A percentile compares a stretch with the other conserved stretches of the same genome.
Conservation (phyloP, 1,140 invertebrate genomes). For the Coptotermes formosanus region DNA sequence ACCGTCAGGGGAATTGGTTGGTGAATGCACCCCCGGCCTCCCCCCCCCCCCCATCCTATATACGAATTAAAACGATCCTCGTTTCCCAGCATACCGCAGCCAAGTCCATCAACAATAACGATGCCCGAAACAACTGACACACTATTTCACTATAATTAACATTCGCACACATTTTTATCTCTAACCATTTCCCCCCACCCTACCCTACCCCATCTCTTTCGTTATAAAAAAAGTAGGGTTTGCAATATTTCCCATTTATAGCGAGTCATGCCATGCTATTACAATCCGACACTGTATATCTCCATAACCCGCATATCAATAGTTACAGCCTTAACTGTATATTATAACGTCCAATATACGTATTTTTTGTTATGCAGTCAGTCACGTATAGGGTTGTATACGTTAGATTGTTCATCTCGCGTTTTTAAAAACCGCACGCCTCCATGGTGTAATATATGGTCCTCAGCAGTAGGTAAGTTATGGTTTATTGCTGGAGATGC, state of each 20-base stretch:
- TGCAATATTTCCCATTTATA: slow-evolving; percentile 12
- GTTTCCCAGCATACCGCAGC: neutral
- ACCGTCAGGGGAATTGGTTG: no score
- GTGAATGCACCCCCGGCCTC: neutral
- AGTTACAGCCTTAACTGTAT: neutral
- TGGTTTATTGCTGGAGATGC: neutral
- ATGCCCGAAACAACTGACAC: slow-evolving; percentile 14
- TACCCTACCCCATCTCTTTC: neutral
- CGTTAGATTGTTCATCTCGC: slow-evolving; percentile 9
- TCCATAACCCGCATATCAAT: slow-evolving; percentile 4
- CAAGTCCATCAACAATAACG: slow-evolving; percentile 7
- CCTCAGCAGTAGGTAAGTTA: slow-evolving; percentile 8
- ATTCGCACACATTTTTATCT: slow-evolving; percentile 17
- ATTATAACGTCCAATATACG: neutral
- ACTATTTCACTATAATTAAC: slow-evolving; percentile 8
- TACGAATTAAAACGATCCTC: neutral
- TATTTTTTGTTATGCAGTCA: neutral
- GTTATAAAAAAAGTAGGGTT: neutral
- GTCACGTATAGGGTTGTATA: neutral
- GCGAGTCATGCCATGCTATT: neutral
- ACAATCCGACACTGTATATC: neutral
- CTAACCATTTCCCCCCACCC: neutral
- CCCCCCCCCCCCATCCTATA: neutral
- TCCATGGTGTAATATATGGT: slow-evolving; percentile 9
- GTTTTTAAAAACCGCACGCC: slow-evolving; percentile 20